Evolutionary conservation across 2,113 vertebrate genomes (phyloP).

Genomic region (Nestor notabilis): DNA sequence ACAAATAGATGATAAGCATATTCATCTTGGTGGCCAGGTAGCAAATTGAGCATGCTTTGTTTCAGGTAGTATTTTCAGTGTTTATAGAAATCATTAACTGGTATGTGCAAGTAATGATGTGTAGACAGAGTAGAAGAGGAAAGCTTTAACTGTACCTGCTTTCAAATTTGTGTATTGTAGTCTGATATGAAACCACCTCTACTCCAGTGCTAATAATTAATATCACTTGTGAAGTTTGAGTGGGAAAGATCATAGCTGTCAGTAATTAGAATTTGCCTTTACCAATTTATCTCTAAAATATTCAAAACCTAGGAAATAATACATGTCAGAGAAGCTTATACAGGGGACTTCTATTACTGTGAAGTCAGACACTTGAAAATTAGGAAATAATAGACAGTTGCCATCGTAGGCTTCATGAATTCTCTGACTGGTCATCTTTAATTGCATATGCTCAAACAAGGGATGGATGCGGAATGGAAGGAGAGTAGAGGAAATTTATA

Average conservation of each 20-base stretch:
- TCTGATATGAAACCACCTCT: not conserved
- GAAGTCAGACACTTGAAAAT: not conserved
- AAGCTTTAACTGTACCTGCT: not conserved
- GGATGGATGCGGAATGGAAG: not conserved
- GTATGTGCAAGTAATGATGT: not conserved
- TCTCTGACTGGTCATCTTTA: not conserved
- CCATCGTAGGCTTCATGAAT: not conserved
- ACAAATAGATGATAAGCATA: not conserved
- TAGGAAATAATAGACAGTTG: not conserved
- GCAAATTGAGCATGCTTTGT: not conserved
- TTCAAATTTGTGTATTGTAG: not conserved
- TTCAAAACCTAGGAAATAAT: not conserved
- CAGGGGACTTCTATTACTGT: not conserved
- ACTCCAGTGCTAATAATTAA: not conserved
- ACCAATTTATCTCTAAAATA: not conserved
- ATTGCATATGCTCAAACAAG: not conserved
- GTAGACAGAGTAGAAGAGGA: not conserved
- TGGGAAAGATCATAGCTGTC: not conserved
- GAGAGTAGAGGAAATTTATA: not conserved
- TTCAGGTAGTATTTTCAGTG: not conserved
- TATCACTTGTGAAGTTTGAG: not conserved
- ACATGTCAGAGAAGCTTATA: not conserved
- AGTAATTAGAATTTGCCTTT: not conserved
- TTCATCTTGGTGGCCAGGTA: not conserved
- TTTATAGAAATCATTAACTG: not conserved